Conservation (phyloP, 2,113 vertebrate genomes). For the Hymenochirus boettgeri region DNA sequence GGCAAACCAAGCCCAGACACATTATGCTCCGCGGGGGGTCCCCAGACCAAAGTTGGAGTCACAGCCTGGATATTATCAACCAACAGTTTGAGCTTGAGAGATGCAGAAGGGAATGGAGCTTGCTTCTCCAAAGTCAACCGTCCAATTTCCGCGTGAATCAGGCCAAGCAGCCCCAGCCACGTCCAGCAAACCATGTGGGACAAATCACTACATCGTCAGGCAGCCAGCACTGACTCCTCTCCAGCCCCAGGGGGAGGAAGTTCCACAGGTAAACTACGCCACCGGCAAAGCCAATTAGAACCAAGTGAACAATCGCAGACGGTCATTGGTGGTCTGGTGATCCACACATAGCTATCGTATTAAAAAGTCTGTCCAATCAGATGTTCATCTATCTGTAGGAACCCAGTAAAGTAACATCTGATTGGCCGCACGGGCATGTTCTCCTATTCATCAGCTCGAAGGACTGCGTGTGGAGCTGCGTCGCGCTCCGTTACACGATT, state of each 20-base stretch:
- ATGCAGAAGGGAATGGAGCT: constrained; percentile 72
- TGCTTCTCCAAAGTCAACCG: constrained; percentile 66
- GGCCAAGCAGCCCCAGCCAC: constrained; percentile 65
- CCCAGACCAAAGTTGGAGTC: constrained; percentile 59
- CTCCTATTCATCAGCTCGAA: too few species aligned
- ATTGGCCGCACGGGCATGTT: too few species aligned
- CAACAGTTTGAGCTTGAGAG: constrained; percentile 67
- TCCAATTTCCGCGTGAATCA: constrained; percentile 65
- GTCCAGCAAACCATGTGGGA: constrained; percentile 67
- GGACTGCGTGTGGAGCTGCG: too few species aligned
- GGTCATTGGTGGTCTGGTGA: too few species aligned
- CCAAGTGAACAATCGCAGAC: too few species aligned
- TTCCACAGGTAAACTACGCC: constrained; percentile 58
- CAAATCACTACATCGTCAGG: constrained; percentile 71
- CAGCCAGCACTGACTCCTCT: constrained; percentile 61
- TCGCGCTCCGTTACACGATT: too few species aligned
- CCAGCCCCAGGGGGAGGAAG: constrained; percentile 60
- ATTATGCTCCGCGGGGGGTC: constrained; percentile 46
- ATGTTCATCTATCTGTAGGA: too few species aligned
- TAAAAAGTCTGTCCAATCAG: too few species aligned
- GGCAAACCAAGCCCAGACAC: constrained; percentile 29
- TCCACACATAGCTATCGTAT: too few species aligned
- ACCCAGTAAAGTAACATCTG: too few species aligned
- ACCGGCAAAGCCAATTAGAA: too few species aligned
- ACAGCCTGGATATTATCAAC: constrained; percentile 65